These are phyloP conservation scores for Caiman crocodilus DNA, from an alignment of 2,797 vertebrate genomes.

Conservation along the genomic window DNA sequence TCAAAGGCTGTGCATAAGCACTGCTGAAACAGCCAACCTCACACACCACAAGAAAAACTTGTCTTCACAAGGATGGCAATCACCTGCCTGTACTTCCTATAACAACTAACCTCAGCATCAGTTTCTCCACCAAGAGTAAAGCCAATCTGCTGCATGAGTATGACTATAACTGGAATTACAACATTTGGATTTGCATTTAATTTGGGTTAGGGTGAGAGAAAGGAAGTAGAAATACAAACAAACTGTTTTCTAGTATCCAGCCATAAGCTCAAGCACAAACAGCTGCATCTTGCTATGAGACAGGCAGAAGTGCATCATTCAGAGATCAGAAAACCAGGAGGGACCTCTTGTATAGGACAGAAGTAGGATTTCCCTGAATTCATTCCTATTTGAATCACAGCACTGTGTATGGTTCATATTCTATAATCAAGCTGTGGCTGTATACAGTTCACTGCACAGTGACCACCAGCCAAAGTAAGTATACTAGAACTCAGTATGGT, in stretches of 20 bases:
- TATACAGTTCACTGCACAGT: not conserved
- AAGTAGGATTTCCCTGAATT: not conserved
- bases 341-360: not conserved
- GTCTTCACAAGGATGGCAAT: not conserved
- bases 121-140: not conserved
- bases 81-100: not conserved
- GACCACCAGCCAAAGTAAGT: fast-evolving
- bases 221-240: not conserved
- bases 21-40: not conserved
- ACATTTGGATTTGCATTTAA: not conserved
- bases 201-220: not conserved
- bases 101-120: not conserved
- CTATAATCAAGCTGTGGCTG: not conserved
- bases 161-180: not conserved
- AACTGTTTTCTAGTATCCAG: not conserved
- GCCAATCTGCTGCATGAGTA: not conserved
- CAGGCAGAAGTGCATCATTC: not conserved
- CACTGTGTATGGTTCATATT: fast-evolving
- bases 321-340: not conserved
- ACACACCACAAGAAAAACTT: not conserved
- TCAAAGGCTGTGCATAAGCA: not conserved
- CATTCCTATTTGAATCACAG: not conserved
- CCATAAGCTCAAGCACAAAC: not conserved
- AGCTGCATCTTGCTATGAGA: not conserved
- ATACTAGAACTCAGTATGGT: not conserved